Evolutionary conservation across 2,113 vertebrate species (phyloP).

Genomic region (Malurus elegans): DNA sequence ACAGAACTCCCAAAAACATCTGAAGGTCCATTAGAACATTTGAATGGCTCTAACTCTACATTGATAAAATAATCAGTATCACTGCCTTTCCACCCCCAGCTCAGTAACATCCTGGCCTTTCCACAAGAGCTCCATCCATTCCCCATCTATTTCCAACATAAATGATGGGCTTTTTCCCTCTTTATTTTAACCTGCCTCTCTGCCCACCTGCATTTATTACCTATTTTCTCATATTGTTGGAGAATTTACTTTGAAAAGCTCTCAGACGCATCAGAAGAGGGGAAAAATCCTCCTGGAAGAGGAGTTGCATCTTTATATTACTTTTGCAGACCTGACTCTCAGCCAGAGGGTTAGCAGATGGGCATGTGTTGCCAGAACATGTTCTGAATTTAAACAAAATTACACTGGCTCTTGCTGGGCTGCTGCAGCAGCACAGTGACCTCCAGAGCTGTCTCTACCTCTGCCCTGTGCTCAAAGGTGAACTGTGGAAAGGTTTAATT

Average conservation of each 20-base stretch:
- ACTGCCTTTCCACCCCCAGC: not conserved
- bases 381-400: conserved; percentile 3
- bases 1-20: not conserved
- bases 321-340: not conserved
- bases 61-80: not conserved
- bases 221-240: not conserved
- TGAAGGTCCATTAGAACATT: not conserved
- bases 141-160: not conserved
- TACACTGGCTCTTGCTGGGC: not conserved
- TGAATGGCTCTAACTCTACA: not conserved
- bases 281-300: not conserved
- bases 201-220: not conserved
- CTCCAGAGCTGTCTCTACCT: conserved; percentile 28
- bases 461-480: not conserved
- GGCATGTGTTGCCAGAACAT: not conserved
- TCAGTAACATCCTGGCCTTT: not conserved
- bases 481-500: conserved; percentile 18
- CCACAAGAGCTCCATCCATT: not conserved
- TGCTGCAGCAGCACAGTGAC: conserved; percentile 27
- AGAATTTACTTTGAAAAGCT: not conserved
- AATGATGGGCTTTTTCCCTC: not conserved
- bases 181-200: not conserved
- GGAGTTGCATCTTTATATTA: not conserved
- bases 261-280: not conserved
- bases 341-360: conserved; percentile 21